Conservation (phyloP, 2,797 vertebrate species). For the Sciurus vulgaris region DNA sequence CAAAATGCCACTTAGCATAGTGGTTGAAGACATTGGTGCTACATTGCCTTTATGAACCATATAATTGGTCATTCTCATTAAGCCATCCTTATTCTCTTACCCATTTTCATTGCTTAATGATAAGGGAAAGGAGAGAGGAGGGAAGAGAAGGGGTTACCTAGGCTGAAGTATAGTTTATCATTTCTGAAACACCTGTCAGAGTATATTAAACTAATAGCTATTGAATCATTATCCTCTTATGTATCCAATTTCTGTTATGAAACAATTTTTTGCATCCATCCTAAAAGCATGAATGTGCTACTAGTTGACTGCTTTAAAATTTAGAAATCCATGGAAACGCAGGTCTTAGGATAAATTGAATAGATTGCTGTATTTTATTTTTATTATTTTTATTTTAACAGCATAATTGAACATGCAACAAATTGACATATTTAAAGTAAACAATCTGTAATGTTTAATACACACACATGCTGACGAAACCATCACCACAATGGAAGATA, state of each 20-base stretch:
- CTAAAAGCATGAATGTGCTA: background rate
- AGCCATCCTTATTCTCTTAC: background rate
- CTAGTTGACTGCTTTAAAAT: background rate
- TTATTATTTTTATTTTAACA: conserved; percentile 44
- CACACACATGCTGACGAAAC: background rate
- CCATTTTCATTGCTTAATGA: background rate
- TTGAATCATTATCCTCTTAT: background rate
- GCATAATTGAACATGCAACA: conserved; percentile 5
- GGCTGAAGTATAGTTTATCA: background rate
- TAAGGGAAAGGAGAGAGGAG: background rate
- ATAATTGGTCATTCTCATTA: background rate
- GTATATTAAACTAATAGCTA: background rate
- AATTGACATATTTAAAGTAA: background rate
- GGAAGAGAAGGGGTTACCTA: background rate
- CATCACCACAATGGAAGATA: background rate
- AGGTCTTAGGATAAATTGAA: conserved; percentile 7
- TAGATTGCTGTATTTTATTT: conserved; percentile 31
- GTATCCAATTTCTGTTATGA: conserved; percentile 5
- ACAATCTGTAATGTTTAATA: background rate
- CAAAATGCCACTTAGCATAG: background rate
- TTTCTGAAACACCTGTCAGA: background rate
- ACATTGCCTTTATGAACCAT: background rate
- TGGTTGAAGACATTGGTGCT: background rate
- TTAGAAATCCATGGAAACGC: background rate
- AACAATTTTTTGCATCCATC: background rate